Percentiles rank a stretch among this genome's conserved stretches.
These are phyloP conservation scores for Poecile atricapillus DNA, from an alignment of 2,113 vertebrate species.

Conservation along the genomic window DNA sequence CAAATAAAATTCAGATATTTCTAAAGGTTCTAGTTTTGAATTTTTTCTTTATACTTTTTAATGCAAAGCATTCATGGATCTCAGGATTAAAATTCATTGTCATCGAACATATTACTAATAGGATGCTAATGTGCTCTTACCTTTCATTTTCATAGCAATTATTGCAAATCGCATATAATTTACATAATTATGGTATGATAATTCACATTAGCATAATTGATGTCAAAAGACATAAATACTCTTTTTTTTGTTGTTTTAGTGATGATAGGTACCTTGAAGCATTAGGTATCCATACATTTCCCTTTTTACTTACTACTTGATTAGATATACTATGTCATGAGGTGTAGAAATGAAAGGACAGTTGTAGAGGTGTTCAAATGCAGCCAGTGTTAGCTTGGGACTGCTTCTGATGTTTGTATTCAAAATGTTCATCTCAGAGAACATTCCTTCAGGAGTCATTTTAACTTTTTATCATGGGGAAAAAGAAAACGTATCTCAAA, in stretches of 20 bases:
- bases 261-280: background rate
- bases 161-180: conserved; percentile 33
- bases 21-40: background rate
- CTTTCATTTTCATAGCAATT: conserved; percentile 42
- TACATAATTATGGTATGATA: conserved; percentile 49
- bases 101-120: background rate
- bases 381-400: background rate
- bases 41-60: background rate
- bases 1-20: background rate
- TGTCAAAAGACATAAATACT: conserved; percentile 6
- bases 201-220: background rate
- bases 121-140: conserved; percentile 28
- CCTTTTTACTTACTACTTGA: background rate
- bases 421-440: background rate
- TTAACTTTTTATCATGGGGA: background rate
- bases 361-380: background rate
- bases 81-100: conserved; percentile 1
- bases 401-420: background rate
- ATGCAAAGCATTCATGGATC: background rate
- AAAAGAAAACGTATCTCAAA: background rate
- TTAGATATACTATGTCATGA: background rate
- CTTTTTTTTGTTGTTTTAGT: background rate
- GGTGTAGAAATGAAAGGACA: background rate
- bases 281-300: background rate
- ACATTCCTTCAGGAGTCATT: background rate